Conservation (phyloP, 2,888 invertebrate species). For the Sphaerophoria taeniata region DNA sequence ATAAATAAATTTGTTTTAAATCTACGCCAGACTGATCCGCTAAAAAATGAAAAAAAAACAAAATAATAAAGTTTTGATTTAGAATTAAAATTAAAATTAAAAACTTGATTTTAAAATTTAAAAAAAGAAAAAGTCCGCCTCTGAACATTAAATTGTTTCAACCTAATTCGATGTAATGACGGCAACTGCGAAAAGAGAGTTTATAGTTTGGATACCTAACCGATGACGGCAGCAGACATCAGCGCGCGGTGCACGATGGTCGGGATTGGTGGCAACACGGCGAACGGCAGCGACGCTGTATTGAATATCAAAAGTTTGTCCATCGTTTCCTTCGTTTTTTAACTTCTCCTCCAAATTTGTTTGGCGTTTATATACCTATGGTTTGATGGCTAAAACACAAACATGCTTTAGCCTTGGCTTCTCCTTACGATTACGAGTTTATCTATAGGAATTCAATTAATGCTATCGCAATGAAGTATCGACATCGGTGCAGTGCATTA, state of each 20-base stretch:
- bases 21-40: too few species aligned
- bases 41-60: not conserved
- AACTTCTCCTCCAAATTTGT: conserved; percentile 64
- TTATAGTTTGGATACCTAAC: conserved; percentile 70
- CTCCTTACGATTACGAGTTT: too few species aligned
- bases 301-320: conserved; percentile 63
- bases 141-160: conserved; percentile 63
- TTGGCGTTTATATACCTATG: conserved; percentile 51
- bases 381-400: too few species aligned
- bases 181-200: conserved; percentile 60
- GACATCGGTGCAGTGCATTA: too few species aligned
- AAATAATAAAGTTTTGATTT: not conserved
- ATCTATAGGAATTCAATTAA: too few species aligned
- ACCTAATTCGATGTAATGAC: conserved; percentile 71
- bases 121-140: not conserved
- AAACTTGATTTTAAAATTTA: not conserved
- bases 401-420: too few species aligned
- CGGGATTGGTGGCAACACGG: not conserved
- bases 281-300: not conserved
- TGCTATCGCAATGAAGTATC: too few species aligned
- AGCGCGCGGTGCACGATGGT: too few species aligned
- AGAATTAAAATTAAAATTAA: too few species aligned
- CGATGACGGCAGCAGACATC: conserved; percentile 44
- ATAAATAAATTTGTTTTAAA: too few species aligned
- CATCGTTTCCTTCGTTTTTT: conserved; percentile 22